Evolutionary conservation across 1,140 invertebrate species (phyloP), one percentile per base, ranked within the genome.

Genomic region (Lineus longissimus): DNA sequence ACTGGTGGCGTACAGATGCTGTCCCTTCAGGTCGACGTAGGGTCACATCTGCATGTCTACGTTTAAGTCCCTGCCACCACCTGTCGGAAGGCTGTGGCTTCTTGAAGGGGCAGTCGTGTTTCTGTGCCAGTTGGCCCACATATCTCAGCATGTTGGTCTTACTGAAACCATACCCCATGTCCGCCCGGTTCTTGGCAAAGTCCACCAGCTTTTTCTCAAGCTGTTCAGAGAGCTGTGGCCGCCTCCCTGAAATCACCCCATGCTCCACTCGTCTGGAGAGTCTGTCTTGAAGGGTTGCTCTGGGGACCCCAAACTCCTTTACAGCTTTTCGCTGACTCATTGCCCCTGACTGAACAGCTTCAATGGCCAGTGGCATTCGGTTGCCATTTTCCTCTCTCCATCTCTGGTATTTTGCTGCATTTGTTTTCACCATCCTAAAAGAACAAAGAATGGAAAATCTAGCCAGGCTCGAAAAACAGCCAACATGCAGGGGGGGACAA

Each of bases 171-270:
- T 7, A 51, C n/a, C 47, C 47, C 47, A 51, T 23, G n/a, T 51
- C 47, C 9, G 47, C 47, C 25, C 47, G 47, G 47, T 51, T 51
- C n/a, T 51, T 51, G 6, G 47, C 47, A 51, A 51, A 51, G n/a
- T 51, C 47, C 25, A 27, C 47, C n/a, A 51, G n/a, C 25, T 51
- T 51, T 4, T 19, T 51, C n/a, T 51, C 47, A 51, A 23, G 19
- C 6, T 4, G 4, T 27, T 23, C 25, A n/a, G 19, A 23, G 47
- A 51, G 47, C 9, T 51, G 47, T 19, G 47, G n/a, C 47, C 19
- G 47, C 47, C 47, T 51, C 19, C 47, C 47, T 7, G 25, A 51
- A 23, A 23, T 51, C 4, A 27, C 47, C n/a, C 19, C 47, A 51
- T 51, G 47, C n/a, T 27, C n/a, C 19, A 51, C 25, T 51, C 25